Conservation (phyloP, 2,113 vertebrate genomes). For the Pterocles burchelli region DNA sequence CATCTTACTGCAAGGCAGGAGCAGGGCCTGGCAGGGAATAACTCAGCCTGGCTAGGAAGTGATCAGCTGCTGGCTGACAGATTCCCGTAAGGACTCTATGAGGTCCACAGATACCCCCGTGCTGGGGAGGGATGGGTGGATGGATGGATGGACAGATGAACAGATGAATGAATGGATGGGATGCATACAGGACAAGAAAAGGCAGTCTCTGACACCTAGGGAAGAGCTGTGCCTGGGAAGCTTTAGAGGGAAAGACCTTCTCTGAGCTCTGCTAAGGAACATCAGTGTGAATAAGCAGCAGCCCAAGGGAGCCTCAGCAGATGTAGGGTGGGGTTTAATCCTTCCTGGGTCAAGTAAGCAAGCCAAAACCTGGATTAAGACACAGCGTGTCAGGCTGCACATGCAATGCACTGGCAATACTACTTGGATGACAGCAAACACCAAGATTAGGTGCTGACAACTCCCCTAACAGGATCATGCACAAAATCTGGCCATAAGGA, state of each 20-base stretch:
- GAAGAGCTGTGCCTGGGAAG: background rate
- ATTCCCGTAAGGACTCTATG: background rate
- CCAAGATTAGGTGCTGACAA: slow-evolving; percentile 45
- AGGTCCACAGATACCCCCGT: background rate
- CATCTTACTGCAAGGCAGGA: background rate
- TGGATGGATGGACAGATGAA: background rate
- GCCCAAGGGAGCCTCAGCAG: background rate
- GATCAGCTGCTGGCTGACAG: background rate
- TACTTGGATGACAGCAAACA: background rate
- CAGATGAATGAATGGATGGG: background rate
- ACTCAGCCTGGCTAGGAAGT: background rate
- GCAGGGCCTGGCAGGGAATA: background rate
- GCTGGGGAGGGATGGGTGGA: background rate
- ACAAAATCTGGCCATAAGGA: background rate
- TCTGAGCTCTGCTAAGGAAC: background rate
- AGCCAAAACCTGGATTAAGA: slow-evolving; percentile 33
- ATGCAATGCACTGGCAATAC: slow-evolving; percentile 2
- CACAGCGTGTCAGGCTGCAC: background rate
- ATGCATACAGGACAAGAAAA: background rate
- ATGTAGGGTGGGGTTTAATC: slow-evolving; percentile 26
- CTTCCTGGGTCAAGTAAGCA: background rate
- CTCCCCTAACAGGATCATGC: background rate
- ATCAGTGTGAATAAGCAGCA: background rate
- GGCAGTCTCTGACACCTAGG: background rate
- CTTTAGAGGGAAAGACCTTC: background rate